phyloP scores from a whole-genome alignment of 2,113 vertebrate species.

The Misgurnus anguillicaudatus region DNA sequence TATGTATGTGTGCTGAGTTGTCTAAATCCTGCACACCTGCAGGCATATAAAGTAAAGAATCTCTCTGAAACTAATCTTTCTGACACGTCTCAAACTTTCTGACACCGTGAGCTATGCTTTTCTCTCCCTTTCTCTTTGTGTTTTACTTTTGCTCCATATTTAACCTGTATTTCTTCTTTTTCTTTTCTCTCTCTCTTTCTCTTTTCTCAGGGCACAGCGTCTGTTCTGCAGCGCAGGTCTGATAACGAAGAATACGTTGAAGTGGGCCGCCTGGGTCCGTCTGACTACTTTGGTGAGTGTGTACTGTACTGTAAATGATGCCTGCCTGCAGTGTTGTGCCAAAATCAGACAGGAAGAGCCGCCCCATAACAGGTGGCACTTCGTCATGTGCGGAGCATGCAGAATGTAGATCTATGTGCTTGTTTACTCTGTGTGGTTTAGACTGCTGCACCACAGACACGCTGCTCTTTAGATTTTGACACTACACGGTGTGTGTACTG shows the following conservation, averaged over 20 bases:
- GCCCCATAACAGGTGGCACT: conserved; percentile 31
- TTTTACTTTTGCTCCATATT: background rate
- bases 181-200: conserved; percentile 48
- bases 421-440: conserved; percentile 34
- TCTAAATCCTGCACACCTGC: conserved; percentile 75
- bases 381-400: conserved; percentile 34
- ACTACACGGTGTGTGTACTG: background rate
- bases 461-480: background rate
- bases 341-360: conserved; percentile 29
- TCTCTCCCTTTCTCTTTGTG: conserved; percentile 34
- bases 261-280: conserved; percentile 92
- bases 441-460: conserved; percentile 14
- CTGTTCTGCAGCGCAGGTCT: conserved; percentile 93
- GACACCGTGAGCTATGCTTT: conserved; percentile 27
- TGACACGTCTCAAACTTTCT: conserved; percentile 25
- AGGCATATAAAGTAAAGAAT: conserved; percentile 67
- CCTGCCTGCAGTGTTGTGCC: background rate
- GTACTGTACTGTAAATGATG: background rate
- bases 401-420: conserved; percentile 31
- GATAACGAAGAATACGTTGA: conserved; percentile 95
- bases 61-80: conserved; percentile 67
- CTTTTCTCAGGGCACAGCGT: conserved; percentile 87
- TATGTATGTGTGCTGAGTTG: conserved; percentile 56
- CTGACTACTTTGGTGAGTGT: conserved; percentile 95
- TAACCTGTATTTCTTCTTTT: background rate